Base-by-base conservation (phyloP, 2,888 invertebrate genomes). In the Oscheius sp. region DNA sequence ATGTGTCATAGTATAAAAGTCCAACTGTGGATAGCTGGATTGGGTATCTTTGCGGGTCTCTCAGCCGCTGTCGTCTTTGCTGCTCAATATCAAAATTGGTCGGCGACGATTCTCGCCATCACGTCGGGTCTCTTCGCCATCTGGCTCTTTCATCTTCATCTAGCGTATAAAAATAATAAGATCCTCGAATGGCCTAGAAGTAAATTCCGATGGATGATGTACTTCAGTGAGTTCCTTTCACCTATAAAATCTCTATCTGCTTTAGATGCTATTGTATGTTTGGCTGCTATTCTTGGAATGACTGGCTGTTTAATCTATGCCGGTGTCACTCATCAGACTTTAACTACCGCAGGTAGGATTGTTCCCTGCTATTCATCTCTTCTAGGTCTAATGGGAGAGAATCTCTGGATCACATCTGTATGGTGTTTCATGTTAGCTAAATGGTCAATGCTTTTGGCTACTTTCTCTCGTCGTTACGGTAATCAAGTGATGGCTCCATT, bases 401-500 rank as follows among this genome's bases (percentile, higher is more conserved):
- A 83, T 59, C 70, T 81, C 26, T 83, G 83, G 83, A 82, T 83
- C 50, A 75, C 79, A 0, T 80, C 81, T 22, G 82, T 83, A 3
- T 83, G 83, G 83, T 81, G 77, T 45, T 82, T 82, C 75, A 83
- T 83, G 83, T 78, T 81, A 2, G 68, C 74, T 9, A 79, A 79
- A 71, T 79, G 79, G 79, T 67, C 73, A 26, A 54, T 54, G 51
- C 44, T 56, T 8, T 32, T 65, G 54, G 51, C 65, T 17, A 56
- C 49, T 9, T 65, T 65, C 41, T 51, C 54, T 9, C 38, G 41
- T 30, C 51, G 49, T 20, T 65, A 65, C 20, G 51, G 54, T n/a
- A 41, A 38, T 28, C 30, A 38, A 49, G 44, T 65, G 0, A 65
- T 56, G 65, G 44, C 54, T 22, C 65, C 65, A 8, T 26, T 65